phyloP scores from a whole-genome alignment of 2,888 invertebrate species.

The Philhelius pedissequus region DNA sequence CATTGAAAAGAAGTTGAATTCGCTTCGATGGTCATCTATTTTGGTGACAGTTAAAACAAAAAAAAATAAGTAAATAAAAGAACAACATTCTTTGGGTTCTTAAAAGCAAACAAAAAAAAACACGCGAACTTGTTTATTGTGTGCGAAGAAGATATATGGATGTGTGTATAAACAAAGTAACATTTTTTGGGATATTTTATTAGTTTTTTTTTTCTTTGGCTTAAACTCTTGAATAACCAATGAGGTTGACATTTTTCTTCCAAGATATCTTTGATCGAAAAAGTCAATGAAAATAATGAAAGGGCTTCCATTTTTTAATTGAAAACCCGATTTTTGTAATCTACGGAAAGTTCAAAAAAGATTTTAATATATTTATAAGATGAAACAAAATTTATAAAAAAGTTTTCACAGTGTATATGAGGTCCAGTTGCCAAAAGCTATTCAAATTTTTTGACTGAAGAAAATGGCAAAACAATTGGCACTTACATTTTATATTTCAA shows the following conservation, averaged over 20 bases:
- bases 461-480: too few species aligned
- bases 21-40: slow-evolving; percentile 58
- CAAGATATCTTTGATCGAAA: not conserved
- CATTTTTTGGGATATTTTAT: not conserved
- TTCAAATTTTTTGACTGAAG: too few species aligned
- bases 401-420: too few species aligned
- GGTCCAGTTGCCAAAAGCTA: too few species aligned
- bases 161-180: not conserved
- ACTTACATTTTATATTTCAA: too few species aligned
- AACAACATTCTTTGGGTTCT: not conserved
- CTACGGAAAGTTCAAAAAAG: too few species aligned
- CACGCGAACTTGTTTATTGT: slow-evolving; percentile 4
- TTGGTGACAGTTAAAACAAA: slow-evolving; percentile 7
- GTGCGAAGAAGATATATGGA: not conserved
- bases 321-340: too few species aligned
- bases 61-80: not conserved
- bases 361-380: too few species aligned
- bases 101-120: not conserved
- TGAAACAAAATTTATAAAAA: too few species aligned
- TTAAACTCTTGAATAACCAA: not conserved
- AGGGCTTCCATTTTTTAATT: too few species aligned
- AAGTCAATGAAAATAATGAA: not conserved
- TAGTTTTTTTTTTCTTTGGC: not conserved
- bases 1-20: slow-evolving; percentile 53
- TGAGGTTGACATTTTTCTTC: too few species aligned